Evolutionary conservation across 2,888 invertebrate species (phyloP), one percentile per base, ranked within the genome.

Genomic region (Plagodis dolabraria): DNA sequence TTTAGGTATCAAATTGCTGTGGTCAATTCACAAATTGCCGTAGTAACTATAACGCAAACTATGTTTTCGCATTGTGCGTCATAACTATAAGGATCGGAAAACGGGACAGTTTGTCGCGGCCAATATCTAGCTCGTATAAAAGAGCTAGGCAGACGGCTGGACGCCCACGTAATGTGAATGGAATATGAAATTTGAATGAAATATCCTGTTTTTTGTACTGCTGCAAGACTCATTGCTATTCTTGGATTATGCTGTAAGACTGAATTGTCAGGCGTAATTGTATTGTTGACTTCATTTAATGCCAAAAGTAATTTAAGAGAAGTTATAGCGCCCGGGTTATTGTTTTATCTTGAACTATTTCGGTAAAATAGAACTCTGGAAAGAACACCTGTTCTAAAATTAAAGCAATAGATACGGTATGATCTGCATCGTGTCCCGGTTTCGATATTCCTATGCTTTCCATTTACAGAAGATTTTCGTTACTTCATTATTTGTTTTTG

Each of bases 201-300:
- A 63, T 65, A 52, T 67, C 67, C 68, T 58, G 65, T 60, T 69
- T 63, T 64, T 60, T 43, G 11, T 50, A 34, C 11, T n/a, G 12
- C 11, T 56, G 52, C 54, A 59, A 2, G 45, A 43, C 40, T 60
- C 61, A 64, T 60, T 49, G 54, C 58, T 65, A 67, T 65, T 67
- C 60, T 63, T 53, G 59, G 56, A 46, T 43, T n/a, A 35, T 62
- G 43, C 38, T 54, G 50, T 63, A 58, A 63, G 34, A 33, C 34
- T 42, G 35, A 5, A 33, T 8, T 36, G 22, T 22, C 50, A 60
- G 8, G 8, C 54, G 43, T 47, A 40, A 55, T 47, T 60, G 53
- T 55, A 9, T 50, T 53, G 55, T 51, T 55, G 9, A 36, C 9
- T 36, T 36, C 36, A 9, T 36, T 9, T 36, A 9, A 36, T 36